A percentile compares a stretch with the other conserved stretches of the same genome.
Evolutionary conservation across 1,140 invertebrate genomes (phyloP).

Genomic region (Lepeophtheirus salmonis): DNA sequence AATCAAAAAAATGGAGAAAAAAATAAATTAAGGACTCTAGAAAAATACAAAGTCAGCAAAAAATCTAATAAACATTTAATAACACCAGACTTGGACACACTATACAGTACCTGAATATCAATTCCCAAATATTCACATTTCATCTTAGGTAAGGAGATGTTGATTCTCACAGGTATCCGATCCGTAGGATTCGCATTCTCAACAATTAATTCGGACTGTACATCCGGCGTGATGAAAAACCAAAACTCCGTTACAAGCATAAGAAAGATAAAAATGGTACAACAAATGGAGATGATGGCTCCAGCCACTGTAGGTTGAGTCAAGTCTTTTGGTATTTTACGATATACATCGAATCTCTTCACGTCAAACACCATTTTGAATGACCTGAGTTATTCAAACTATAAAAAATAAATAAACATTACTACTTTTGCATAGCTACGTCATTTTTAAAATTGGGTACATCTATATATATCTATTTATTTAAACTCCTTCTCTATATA

Average conservation of each 20-base stretch:
- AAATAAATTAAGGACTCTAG: no score
- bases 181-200: slow-evolving; percentile 17
- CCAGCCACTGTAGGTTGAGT: slow-evolving; percentile 41
- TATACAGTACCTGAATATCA: slow-evolving; percentile 11
- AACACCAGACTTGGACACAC: slow-evolving; percentile 7
- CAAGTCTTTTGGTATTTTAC: slow-evolving; percentile 42
- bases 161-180: slow-evolving; percentile 15
- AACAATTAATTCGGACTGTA: slow-evolving; percentile 31
- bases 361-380: slow-evolving; percentile 22
- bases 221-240: slow-evolving; percentile 34
- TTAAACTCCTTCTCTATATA: no score
- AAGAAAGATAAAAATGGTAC: slow-evolving; percentile 35
- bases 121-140: slow-evolving; percentile 22
- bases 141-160: slow-evolving; percentile 12
- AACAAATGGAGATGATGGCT: slow-evolving; percentile 38
- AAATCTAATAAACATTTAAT: no score
- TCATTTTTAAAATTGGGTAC: no score
- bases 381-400: no score
- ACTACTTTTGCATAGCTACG: no score
- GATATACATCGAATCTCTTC: slow-evolving; percentile 38
- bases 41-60: no score
- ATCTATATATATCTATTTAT: no score
- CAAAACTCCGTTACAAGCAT: slow-evolving; percentile 37
- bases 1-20: no score
- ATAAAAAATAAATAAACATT: no score